These are phyloP conservation scores for Emydura subglobosa DNA, from an alignment of 2,113 vertebrate species.

Conservation along the genomic window DNA sequence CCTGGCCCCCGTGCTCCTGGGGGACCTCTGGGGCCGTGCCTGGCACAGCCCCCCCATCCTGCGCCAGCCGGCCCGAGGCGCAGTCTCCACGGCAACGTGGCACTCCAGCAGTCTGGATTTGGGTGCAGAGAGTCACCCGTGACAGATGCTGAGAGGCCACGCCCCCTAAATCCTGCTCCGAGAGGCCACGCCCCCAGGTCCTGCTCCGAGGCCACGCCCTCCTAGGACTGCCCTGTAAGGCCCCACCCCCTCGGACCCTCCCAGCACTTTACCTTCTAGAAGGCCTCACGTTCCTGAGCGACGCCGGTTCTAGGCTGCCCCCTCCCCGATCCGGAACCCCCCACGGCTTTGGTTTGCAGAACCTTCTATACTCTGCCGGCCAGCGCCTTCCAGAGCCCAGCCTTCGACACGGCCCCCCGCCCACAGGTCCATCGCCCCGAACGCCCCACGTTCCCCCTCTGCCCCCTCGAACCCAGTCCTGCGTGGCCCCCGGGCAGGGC, in stretches of 20 bases:
- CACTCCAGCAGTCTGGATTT: background rate
- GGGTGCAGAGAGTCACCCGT: background rate
- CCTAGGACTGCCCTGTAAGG: background rate
- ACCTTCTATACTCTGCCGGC: background rate
- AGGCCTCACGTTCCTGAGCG: background rate
- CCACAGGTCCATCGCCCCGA: background rate
- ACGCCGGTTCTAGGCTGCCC: background rate
- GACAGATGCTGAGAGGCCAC: background rate
- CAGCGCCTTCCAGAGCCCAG: background rate
- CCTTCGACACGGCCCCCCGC: background rate
- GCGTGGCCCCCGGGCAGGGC: background rate
- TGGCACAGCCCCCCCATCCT: no score
- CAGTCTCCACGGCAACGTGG: background rate
- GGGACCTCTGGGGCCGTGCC: rapidly evolving
- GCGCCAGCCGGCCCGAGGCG: background rate
- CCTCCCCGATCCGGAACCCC: background rate
- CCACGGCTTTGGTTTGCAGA: background rate
- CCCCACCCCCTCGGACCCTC: no score
- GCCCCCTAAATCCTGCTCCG: background rate
- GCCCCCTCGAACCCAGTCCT: background rate
- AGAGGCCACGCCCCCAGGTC: rapidly evolving
- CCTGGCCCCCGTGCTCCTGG: background rate
- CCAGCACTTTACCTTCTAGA: background rate
- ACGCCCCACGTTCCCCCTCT: background rate
- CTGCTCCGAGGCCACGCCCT: background rate